These are phyloP conservation scores for Poecilia wingei DNA, from an alignment of 2,797 vertebrate species.

Conservation along the genomic window DNA sequence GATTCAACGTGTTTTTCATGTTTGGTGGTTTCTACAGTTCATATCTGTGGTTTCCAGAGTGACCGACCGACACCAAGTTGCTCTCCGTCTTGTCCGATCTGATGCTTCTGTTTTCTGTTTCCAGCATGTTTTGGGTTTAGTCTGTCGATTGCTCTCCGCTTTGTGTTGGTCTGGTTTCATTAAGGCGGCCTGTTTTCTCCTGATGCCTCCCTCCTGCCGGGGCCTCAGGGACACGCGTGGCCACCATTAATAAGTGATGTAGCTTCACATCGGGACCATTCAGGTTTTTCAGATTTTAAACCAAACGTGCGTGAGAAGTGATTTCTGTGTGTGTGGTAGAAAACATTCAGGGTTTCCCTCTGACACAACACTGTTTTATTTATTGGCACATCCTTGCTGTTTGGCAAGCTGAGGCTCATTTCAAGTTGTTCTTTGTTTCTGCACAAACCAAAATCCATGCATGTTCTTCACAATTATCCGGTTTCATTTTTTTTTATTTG, in stretches of 20 bases:
- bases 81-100: neutral
- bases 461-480: slow-evolving; percentile 56
- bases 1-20: neutral
- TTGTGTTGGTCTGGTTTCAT: neutral
- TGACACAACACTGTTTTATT: slow-evolving; percentile 20
- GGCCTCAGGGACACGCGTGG: neutral
- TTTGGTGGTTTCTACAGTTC: neutral
- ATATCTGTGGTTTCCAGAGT: too few species aligned
- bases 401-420: slow-evolving; percentile 54
- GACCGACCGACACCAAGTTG: too few species aligned
- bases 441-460: slow-evolving; percentile 58
- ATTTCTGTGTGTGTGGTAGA: neutral
- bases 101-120: neutral
- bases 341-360: slow-evolving; percentile 23
- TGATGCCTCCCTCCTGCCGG: neutral
- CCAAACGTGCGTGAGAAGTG: neutral
- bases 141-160: neutral
- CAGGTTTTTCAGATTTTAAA: slow-evolving; percentile 4
- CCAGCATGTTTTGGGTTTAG: slow-evolving; percentile 8
- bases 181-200: slow-evolving; percentile 1
- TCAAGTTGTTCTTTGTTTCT: slow-evolving; percentile 61
- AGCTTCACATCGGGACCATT: neutral
- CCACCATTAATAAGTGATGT: neutral
- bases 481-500: slow-evolving; percentile 29
- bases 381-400: slow-evolving; percentile 39